phyloP scores from a whole-genome alignment of 2,888 invertebrate genomes.

The Campoletis raptor region DNA sequence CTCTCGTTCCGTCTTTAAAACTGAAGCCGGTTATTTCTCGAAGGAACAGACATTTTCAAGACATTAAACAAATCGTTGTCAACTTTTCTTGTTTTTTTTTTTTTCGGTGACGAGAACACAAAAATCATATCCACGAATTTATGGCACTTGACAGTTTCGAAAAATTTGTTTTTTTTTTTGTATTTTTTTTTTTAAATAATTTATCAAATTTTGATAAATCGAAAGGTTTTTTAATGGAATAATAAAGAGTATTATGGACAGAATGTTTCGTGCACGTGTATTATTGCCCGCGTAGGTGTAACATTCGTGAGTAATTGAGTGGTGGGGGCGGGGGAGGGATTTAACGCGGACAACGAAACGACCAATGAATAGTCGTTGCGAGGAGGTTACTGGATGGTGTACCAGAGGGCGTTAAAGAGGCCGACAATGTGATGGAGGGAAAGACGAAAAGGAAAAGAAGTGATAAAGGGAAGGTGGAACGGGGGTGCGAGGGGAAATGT shows the following conservation, averaged over 20 bases:
- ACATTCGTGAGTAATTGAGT: constrained; percentile 32
- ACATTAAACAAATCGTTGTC: background rate
- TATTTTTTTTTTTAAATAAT: too few relatives aligned
- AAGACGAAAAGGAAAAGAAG: constrained; percentile 22
- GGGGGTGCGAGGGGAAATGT: constrained; percentile 25
- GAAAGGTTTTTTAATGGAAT: background rate
- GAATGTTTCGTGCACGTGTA: constrained; percentile 16
- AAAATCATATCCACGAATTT: background rate
- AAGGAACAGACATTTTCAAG: background rate
- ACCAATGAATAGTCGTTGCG: constrained; percentile 60
- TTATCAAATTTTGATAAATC: background rate
- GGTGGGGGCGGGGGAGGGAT: constrained; percentile 50
- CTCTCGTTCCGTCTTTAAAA: background rate
- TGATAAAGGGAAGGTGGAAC: background rate
- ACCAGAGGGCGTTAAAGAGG: constrained; percentile 46
- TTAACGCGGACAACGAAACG: constrained; percentile 57
- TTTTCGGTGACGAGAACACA: too few relatives aligned
- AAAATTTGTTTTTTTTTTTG: background rate
- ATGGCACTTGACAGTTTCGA: background rate
- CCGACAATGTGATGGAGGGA: constrained; percentile 38
- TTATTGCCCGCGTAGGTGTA: constrained; percentile 49
- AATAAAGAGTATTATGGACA: background rate
- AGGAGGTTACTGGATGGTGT: constrained; percentile 48
- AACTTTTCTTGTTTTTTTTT: background rate
- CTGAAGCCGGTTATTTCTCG: constrained; percentile 32